Evolutionary conservation across 2,113 vertebrate genomes (phyloP).

Genomic region (Aegotheles bennettii): DNA sequence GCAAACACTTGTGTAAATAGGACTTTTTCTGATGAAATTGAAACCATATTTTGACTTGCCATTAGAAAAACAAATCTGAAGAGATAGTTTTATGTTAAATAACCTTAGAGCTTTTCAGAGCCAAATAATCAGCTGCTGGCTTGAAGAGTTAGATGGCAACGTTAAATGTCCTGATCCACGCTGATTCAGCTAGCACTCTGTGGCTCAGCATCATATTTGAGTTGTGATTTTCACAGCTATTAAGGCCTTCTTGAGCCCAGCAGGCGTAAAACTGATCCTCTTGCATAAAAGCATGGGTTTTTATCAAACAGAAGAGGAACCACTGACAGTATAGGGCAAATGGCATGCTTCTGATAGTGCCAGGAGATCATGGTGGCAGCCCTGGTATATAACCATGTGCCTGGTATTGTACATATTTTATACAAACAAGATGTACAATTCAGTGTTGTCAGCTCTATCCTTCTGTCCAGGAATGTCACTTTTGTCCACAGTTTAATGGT

Average conservation of each 20-base stretch:
- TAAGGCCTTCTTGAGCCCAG: neutral
- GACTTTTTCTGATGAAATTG: constrained; percentile 31
- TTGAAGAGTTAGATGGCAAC: neutral
- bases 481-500: neutral
- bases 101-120: constrained; percentile 15
- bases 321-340: neutral
- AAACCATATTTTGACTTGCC: constrained; percentile 52
- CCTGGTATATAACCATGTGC: neutral
- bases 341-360: neutral
- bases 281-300: neutral
- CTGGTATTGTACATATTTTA: neutral
- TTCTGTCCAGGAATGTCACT: neutral
- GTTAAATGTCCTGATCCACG: neutral
- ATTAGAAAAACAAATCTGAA: constrained; percentile 46
- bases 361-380: neutral
- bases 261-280: neutral
- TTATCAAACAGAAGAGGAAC: neutral
- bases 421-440: neutral
- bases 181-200: neutral
- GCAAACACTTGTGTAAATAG: constrained; percentile 56
- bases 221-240: neutral
- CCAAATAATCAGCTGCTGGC: constrained; percentile 39
- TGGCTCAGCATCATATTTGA: neutral
- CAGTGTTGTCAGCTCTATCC: neutral
- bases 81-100: neutral